Base-by-base conservation (phyloP, 2,113 vertebrate genomes). In the Alethe castanea region DNA sequence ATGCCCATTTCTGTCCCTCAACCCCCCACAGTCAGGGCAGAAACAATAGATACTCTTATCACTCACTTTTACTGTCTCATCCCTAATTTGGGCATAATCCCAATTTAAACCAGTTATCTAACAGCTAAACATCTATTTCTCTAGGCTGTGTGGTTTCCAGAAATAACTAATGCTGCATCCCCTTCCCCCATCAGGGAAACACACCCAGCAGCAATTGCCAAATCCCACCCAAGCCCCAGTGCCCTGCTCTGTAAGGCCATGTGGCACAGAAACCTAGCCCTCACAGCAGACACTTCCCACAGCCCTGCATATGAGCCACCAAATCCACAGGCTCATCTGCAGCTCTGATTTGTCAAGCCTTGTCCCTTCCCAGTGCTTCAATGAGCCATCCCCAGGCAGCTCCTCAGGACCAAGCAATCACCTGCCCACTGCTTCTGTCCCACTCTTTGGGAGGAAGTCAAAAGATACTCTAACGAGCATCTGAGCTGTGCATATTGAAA, bases 71-170 rank as follows among this genome's bases (percentile, higher is more conserved):
- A 95, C 72, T 53, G 47, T 64, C 77, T 74, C 35, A 0, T 84
- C 69, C 95, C 95, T 94, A 96, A 95, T 94, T 96, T 92, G 90
- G 92, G 87, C 93, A 96, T 89, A 91, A 95, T 91, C 92, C 95
- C 33, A 92, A 42, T 94, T 96, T 96, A 96, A 95, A 95, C 73
- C 81, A 94, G 90, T 74, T 95, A 96, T 89, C 93, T 96, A 76
- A 90, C 53, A 82, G 86, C 88, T 84, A 96, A 96, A 91, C 74
- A 96, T 91, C 80, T 48, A 87, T 86, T 92, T 94, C 90, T 91
- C 56, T 67, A 86, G 77, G 72, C 56, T 78, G 23, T 74, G 57
- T 77, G 64, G 61, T 78, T 92, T 89, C 96, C 90, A 94, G 38
- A 91, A 96, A 96, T 96, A 96, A 84, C 90, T 70, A 70, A 81